These are phyloP conservation scores for Halcyon smyrnensis DNA, from an alignment of 2,797 vertebrate species.

Conservation along the genomic window DNA sequence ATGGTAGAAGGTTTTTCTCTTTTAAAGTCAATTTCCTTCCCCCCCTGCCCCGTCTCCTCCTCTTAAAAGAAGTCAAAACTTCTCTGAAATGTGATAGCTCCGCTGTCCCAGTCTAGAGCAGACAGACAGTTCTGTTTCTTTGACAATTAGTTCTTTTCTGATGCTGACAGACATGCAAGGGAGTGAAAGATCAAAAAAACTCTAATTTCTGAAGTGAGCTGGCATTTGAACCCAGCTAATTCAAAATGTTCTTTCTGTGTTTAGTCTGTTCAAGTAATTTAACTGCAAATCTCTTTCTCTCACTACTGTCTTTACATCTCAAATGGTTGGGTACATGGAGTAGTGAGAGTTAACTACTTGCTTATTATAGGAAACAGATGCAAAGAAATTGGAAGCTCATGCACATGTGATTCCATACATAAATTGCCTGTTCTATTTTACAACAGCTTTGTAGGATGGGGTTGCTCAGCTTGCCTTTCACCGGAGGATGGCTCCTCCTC, in stretches of 20 bases:
- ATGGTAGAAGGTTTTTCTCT: background rate
- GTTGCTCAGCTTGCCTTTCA: rapidly evolving
- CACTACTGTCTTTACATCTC: background rate
- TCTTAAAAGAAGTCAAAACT: background rate
- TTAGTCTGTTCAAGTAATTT: conserved; percentile 35
- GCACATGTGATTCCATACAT: rapidly evolving
- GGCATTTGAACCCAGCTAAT: conserved; percentile 26
- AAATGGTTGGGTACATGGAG: rapidly evolving
- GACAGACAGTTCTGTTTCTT: background rate
- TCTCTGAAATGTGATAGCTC: background rate
- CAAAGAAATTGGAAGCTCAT: background rate
- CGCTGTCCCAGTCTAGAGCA: background rate
- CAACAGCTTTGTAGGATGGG: background rate
- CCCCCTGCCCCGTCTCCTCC: background rate
- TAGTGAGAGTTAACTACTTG: background rate
- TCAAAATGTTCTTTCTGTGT: conserved; percentile 6
- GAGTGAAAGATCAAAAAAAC: conserved; percentile 35
- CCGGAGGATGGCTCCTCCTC: background rate
- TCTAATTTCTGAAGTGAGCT: conserved; percentile 49
- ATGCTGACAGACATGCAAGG: background rate
- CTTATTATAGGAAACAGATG: background rate
- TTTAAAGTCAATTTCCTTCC: background rate
- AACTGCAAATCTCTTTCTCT: background rate
- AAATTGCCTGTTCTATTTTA: background rate
- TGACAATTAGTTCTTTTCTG: conserved; percentile 22